A percentile compares a stretch with the other conserved stretches of the same genome.
phyloP scores from a whole-genome alignment of 2,888 invertebrate species.

The Piscicola geometra region DNA sequence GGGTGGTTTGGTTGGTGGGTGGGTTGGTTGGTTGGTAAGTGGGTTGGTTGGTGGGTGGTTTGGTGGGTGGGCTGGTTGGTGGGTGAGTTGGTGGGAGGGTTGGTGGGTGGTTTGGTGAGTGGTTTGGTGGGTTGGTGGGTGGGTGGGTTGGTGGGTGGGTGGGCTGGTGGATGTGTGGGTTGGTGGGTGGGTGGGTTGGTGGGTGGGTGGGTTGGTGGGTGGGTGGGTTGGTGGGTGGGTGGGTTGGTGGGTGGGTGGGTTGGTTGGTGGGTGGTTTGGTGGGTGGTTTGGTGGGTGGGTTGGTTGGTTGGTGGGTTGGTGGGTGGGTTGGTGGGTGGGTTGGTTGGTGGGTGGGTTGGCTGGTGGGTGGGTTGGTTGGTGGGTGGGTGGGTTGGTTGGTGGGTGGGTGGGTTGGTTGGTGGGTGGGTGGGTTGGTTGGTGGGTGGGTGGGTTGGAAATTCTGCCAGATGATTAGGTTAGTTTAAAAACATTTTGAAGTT shows the following conservation, averaged over 20 bases:
- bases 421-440: constrained; percentile 36
- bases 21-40: background rate
- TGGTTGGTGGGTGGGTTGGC: background rate
- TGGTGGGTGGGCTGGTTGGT: background rate
- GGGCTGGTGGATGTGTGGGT: background rate
- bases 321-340: background rate
- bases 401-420: constrained; percentile 33
- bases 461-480: too few relatives aligned
- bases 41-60: background rate
- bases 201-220: background rate
- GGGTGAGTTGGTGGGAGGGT: background rate
- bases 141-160: background rate
- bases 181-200: background rate
- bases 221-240: constrained; percentile 74
- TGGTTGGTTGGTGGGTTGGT: background rate
- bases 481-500: too few relatives aligned
- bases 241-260: constrained; percentile 49
- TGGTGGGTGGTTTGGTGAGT: constrained; percentile 70
- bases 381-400: background rate
- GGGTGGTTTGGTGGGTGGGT: background rate
- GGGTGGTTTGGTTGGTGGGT: constrained; percentile 44
- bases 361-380: too few relatives aligned
- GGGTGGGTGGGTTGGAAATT: too few relatives aligned
- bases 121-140: constrained; percentile 44
- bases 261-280: background rate